These are phyloP conservation scores for Puma concolor DNA, from an alignment of 2,113 vertebrate species.

Conservation along the genomic window DNA sequence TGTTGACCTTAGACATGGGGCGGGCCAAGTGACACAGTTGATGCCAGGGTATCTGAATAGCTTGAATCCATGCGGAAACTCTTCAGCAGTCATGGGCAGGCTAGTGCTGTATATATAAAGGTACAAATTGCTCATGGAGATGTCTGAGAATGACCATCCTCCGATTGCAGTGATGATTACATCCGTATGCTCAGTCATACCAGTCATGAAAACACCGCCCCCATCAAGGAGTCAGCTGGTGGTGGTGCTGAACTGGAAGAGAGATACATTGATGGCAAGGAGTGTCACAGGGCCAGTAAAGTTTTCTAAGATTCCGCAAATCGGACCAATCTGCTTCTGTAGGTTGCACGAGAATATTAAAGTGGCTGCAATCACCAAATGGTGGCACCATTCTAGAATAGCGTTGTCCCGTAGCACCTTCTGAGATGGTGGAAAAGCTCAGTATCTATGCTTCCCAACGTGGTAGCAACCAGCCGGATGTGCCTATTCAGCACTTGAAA, in stretches of 20 bases:
- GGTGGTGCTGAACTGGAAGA: not conserved
- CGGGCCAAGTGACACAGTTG: not conserved
- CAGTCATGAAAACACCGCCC: not conserved
- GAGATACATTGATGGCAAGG: rapidly evolving
- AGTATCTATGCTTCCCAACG: not conserved
- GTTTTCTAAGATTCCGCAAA: not conserved
- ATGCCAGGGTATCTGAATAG: not conserved
- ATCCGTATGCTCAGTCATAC: not conserved
- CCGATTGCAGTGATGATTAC: rapidly evolving
- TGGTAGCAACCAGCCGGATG: not conserved
- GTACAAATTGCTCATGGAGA: not conserved
- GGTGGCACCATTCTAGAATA: not conserved
- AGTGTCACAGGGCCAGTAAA: not conserved
- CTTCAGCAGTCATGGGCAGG: too few relatives aligned
- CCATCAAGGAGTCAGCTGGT: not conserved
- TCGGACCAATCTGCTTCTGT: not conserved
- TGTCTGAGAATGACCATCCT: not conserved
- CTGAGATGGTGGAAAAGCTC: not conserved
- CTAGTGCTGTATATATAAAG: not conserved
- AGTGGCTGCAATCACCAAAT: not conserved
- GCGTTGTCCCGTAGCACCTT: too few relatives aligned
- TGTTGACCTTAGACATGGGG: not conserved
- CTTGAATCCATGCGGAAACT: not conserved
- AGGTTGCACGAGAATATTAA: not conserved
- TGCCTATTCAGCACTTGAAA: rapidly evolving